These are phyloP conservation scores for Ennomos erosarius DNA, from an alignment of 2,888 invertebrate species.

Conservation along the genomic window DNA sequence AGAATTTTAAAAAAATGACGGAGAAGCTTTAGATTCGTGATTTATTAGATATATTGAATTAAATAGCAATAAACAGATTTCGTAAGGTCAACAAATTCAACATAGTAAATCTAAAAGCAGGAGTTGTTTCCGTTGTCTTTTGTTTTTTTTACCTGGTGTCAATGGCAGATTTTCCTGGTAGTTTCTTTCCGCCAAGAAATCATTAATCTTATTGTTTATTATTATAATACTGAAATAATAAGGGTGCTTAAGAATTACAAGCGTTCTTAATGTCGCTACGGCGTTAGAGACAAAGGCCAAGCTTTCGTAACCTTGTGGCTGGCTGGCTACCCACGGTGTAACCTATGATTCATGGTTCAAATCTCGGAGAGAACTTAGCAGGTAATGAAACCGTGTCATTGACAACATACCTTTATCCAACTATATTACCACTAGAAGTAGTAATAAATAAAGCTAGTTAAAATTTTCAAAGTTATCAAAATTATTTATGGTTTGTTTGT, in stretches of 20 bases:
- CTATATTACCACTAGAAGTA: too few species aligned
- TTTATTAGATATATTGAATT: constrained; percentile 11
- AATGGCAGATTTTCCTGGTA: constrained; percentile 28
- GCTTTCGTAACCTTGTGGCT: constrained; percentile 64
- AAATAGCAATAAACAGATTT: constrained; percentile 12
- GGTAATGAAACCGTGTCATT: constrained; percentile 7
- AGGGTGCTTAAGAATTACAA: constrained; percentile 43
- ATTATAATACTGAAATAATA: constrained; percentile 27
- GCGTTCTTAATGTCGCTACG: constrained; percentile 46
- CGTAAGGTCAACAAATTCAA: constrained; percentile 8
- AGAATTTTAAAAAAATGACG: neutral
- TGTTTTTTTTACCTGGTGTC: constrained; percentile 15
- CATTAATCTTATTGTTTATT: constrained; percentile 26
- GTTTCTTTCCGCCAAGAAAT: constrained; percentile 12
- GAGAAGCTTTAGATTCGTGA: constrained; percentile 1
- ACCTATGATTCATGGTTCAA: constrained; percentile 51
- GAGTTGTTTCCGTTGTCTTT: constrained; percentile 14
- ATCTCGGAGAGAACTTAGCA: constrained; percentile 20
- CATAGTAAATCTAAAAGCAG: constrained; percentile 8
- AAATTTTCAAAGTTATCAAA: too few species aligned
- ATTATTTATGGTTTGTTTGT: too few species aligned
- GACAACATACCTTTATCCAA: neutral
- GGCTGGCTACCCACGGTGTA: constrained; percentile 47
- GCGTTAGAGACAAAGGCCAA: constrained; percentile 60
- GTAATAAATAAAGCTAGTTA: too few species aligned